Conservation (phyloP, 2,797 vertebrate genomes). For the Sparus aurata region DNA sequence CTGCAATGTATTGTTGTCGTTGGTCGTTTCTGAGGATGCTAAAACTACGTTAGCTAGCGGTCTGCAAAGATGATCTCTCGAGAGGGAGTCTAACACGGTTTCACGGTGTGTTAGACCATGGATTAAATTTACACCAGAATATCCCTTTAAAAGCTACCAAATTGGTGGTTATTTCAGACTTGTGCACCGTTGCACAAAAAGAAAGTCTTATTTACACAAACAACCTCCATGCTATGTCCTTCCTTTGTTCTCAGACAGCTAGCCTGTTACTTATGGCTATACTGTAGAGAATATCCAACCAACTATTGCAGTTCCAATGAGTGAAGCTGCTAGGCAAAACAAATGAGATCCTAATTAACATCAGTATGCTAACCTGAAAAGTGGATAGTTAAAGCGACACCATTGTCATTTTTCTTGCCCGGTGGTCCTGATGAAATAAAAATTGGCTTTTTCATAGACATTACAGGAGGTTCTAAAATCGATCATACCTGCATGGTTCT, state of each 20-base stretch:
- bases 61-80: no score
- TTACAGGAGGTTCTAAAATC: not conserved
- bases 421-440: not conserved
- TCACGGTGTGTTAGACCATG: no score
- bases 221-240: not conserved
- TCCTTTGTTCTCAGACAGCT: not conserved
- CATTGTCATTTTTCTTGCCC: not conserved
- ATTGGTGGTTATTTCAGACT: not conserved
- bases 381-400: not conserved
- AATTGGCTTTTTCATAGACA: no score
- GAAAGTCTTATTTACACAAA: constrained; percentile 4
- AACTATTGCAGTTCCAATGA: constrained; percentile 8
- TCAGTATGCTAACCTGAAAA: not conserved
- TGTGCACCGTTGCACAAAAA: not conserved
- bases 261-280: not conserved
- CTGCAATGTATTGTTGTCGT: no score
- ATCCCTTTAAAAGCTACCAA: constrained; percentile 7
- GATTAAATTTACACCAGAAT: no score
- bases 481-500: not conserved
- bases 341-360: not conserved
- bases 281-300: not conserved
- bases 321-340: not conserved
- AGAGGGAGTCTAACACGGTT: no score
- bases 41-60: no score
- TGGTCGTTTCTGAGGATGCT: no score